These are phyloP conservation scores for Bradypus variegatus DNA, from an alignment of 2,797 vertebrate species.

Conservation along the genomic window DNA sequence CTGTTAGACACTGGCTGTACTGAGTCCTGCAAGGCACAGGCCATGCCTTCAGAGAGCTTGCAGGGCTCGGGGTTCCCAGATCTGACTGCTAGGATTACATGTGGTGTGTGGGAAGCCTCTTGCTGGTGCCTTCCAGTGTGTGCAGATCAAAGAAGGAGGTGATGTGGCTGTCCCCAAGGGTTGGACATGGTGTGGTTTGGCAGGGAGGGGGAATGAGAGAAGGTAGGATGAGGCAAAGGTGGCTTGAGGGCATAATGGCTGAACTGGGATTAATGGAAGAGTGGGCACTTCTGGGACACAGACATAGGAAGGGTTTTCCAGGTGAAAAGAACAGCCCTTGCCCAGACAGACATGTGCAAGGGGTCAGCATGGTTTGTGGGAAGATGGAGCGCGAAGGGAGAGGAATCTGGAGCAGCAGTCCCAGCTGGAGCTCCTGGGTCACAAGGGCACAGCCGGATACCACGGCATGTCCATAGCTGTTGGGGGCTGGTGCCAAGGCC, in stretches of 20 bases:
- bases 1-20: not conserved
- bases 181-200: too few species aligned
- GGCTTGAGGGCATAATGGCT: not conserved
- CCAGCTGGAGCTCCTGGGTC: not conserved
- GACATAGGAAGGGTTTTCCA: not conserved
- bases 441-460: not conserved
- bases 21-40: not conserved
- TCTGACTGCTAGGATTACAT: not conserved
- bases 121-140: fast-evolving
- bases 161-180: not conserved
- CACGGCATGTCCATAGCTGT: fast-evolving
- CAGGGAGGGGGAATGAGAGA: not conserved
- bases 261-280: not conserved
- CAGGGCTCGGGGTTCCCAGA: fast-evolving
- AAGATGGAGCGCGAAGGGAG: not conserved
- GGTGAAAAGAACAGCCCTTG: not conserved
- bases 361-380: fast-evolving
- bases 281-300: not conserved
- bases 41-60: fast-evolving
- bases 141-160: not conserved
- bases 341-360: not conserved
- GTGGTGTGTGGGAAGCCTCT: fast-evolving
- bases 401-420: not conserved
- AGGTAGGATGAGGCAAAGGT: not conserved
- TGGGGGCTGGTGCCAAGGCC: not conserved